A percentile compares a stretch with the other conserved stretches of the same genome.
Evolutionary conservation across 2,888 invertebrate genomes (phyloP).

Genomic region (Ptychoptera albimana): DNA sequence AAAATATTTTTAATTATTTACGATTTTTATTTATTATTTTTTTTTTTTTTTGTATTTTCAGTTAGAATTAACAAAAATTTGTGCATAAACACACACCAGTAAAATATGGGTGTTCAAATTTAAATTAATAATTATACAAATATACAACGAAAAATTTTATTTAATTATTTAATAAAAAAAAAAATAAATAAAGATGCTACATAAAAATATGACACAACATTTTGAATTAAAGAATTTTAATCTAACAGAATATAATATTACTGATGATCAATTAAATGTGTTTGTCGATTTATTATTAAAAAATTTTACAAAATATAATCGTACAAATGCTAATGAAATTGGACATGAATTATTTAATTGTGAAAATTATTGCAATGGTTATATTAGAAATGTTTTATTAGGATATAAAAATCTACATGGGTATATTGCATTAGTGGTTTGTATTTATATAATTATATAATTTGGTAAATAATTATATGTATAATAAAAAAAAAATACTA

Average conservation of each 20-base stretch:
- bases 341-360: conserved; percentile 14
- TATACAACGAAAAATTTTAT: background rate
- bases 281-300: conserved; percentile 1
- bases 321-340: background rate
- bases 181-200: background rate
- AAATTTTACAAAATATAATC: background rate
- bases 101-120: too few species aligned
- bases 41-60: too few species aligned
- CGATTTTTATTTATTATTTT: too few species aligned
- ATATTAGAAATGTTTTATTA: conserved; percentile 39
- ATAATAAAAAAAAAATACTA: conserved; percentile 7
- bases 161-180: background rate
- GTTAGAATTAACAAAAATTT: too few species aligned
- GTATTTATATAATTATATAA: conserved; percentile 17
- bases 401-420: conserved; percentile 62
- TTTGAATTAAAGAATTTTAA: conserved; percentile 7
- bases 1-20: too few species aligned
- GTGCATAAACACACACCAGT: too few species aligned
- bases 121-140: too few species aligned
- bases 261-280: conserved; percentile 7
- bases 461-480: conserved; percentile 6
- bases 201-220: conserved; percentile 4
- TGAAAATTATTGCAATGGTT: conserved; percentile 40
- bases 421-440: conserved; percentile 64
- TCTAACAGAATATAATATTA: conserved; percentile 7